Evolutionary conservation across 2,888 invertebrate species (phyloP).

Genomic region (Hemicrepidius hirtus): DNA sequence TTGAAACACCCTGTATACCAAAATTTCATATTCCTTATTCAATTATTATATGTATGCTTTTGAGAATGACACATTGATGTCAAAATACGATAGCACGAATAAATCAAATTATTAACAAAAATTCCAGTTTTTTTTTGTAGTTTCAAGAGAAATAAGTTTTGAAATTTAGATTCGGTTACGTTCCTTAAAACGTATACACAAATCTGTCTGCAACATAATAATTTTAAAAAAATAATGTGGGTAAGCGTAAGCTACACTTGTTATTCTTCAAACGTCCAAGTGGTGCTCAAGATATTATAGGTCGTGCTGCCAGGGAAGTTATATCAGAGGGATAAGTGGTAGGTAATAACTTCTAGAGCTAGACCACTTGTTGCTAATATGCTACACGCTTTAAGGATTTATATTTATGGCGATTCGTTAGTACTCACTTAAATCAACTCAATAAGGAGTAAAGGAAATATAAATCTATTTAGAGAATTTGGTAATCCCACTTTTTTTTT

Average conservation of each 20-base stretch:
- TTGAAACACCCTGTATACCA: no score
- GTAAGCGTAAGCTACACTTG: no score
- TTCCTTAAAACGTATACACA: background rate
- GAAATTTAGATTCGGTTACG: no score
- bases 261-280: slow-evolving; percentile 37
- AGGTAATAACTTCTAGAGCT: slow-evolving; percentile 42
- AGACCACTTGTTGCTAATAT: slow-evolving; percentile 51
- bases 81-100: no score
- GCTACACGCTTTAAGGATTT: slow-evolving; percentile 44
- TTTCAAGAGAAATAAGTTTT: no score
- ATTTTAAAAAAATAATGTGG: slow-evolving; percentile 13
- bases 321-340: slow-evolving; percentile 32
- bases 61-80: no score
- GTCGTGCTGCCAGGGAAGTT: slow-evolving; percentile 35
- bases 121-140: no score
- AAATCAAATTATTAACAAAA: no score
- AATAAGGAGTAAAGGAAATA: background rate
- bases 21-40: no score
- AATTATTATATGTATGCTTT: no score
- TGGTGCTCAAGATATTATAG: slow-evolving; percentile 35
- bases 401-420: slow-evolving; percentile 20
- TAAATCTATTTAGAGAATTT: no score
- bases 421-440: background rate
- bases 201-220: slow-evolving; percentile 1
- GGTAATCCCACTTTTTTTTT: no score